Base-by-base conservation (phyloP, 2,113 vertebrate species). In the Melozone crissalis region DNA sequence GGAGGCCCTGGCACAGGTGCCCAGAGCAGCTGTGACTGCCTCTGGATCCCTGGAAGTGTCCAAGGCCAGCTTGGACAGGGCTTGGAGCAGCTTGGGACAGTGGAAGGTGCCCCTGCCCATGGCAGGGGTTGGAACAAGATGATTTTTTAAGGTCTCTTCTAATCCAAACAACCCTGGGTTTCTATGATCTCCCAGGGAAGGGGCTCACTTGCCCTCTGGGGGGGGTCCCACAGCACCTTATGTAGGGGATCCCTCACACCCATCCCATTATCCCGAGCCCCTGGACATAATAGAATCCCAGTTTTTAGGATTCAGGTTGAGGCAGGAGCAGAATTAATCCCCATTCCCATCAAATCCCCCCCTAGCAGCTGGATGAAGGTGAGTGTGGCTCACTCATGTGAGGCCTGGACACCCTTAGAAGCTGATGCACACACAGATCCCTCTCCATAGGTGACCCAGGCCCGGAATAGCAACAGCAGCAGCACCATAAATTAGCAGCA, bases 401-500 rank as follows among this genome's bases (percentile, higher is more conserved):
- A 63, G 8, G 22, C 33, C 61, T 33, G 9, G 41, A 11, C 11
- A 1, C 37, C 9, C 3, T 35, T 26, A 10, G 6, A 59, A 43
- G 75, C 58, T 1, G 5, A 4, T 0, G 20, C 26, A 8, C 74
- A 2, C 39, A 1, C 3, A 0, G n/a, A 37, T 54, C 55, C 8
- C 47, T 59, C 75, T 66, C 79, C 86, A 12, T 35, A 41, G 75
- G 72, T 86, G 95, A 95, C 95, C 83, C 67, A 9, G 90, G 88
- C 58, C 3, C 1, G 78, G 90, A 94, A 96, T 46, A 94, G 87
- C 84, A 86, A 6, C 91, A 23, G 16, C 84, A 63, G 8, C 75
- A 39, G 27, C 76, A 14, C 82, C 92, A 66, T 90, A 77, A 97
- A 94, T 90, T 47, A 88, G 63, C 92, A 88, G 76, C 83, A 69